phyloP scores from a whole-genome alignment of 2,113 vertebrate species.

The Upupa epops region DNA sequence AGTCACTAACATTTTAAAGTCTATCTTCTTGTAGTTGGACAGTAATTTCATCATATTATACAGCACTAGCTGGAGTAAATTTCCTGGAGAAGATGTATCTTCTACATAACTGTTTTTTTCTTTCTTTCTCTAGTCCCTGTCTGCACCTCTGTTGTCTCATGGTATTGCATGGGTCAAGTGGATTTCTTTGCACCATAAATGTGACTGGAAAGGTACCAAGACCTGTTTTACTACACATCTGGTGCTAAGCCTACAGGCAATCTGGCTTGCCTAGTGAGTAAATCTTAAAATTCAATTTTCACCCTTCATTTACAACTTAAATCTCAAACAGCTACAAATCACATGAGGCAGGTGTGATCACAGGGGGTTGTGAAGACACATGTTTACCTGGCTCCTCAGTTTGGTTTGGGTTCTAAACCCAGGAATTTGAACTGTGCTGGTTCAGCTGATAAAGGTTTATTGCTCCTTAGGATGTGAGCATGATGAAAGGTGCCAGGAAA shows the following conservation, averaged over 20 bases:
- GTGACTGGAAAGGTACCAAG: background rate
- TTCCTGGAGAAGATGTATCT: background rate
- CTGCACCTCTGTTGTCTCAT: background rate
- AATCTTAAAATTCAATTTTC: constrained; percentile 23
- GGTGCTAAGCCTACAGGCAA: background rate
- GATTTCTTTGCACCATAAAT: background rate
- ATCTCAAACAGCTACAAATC: background rate
- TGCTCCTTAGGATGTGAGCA: background rate
- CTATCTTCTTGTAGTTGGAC: background rate
- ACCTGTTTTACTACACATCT: background rate
- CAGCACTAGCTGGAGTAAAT: background rate
- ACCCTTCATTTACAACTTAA: background rate
- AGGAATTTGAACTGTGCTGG: background rate
- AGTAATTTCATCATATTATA: background rate
- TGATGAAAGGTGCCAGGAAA: background rate
- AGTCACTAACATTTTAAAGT: background rate
- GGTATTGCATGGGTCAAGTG: background rate
- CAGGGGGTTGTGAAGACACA: accelerated
- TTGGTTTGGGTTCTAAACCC: background rate
- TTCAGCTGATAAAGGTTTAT: background rate
- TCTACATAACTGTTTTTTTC: accelerated
- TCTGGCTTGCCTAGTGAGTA: background rate
- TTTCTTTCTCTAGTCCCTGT: background rate
- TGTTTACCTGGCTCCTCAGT: background rate
- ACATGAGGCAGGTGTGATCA: background rate